Conservation (phyloP, 2,888 invertebrate genomes). For the Rhogogaster chlorosoma region DNA sequence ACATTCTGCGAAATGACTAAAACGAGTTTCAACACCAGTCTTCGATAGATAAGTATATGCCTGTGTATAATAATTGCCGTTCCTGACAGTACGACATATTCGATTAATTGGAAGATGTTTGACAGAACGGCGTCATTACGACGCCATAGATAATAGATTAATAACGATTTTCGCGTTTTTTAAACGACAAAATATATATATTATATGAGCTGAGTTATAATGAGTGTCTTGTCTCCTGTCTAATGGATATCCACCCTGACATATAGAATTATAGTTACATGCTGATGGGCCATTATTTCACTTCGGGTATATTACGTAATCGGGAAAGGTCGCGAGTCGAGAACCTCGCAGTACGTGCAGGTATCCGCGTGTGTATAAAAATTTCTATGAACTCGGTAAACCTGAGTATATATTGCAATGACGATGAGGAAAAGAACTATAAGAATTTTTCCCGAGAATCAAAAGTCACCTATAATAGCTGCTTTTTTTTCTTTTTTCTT, state of each 20-base stretch:
- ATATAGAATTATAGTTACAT: constrained; percentile 19
- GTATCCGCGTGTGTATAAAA: no score
- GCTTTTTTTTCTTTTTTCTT: not conserved
- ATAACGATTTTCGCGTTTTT: not conserved
- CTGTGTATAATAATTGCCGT: not conserved
- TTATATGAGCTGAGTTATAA: not conserved
- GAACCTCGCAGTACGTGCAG: not conserved
- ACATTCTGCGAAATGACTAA: not conserved
- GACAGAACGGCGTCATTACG: not conserved
- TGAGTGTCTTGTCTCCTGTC: no score
- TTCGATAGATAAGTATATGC: not conserved
- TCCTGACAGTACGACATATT: not conserved
- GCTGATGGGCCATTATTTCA: not conserved
- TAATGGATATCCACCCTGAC: not conserved
- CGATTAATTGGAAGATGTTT: not conserved
- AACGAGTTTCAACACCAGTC: not conserved
- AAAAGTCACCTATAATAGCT: not conserved
- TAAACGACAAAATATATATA: not conserved
- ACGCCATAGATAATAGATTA: not conserved
- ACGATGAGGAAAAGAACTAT: not conserved
- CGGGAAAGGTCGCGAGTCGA: not conserved
- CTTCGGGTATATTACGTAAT: not conserved
- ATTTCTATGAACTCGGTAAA: no score
- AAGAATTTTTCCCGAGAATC: not conserved
- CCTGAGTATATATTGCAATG: not conserved